phyloP scores from a whole-genome alignment of 2,797 vertebrate genomes.

The Rachycentron canadum region DNA sequence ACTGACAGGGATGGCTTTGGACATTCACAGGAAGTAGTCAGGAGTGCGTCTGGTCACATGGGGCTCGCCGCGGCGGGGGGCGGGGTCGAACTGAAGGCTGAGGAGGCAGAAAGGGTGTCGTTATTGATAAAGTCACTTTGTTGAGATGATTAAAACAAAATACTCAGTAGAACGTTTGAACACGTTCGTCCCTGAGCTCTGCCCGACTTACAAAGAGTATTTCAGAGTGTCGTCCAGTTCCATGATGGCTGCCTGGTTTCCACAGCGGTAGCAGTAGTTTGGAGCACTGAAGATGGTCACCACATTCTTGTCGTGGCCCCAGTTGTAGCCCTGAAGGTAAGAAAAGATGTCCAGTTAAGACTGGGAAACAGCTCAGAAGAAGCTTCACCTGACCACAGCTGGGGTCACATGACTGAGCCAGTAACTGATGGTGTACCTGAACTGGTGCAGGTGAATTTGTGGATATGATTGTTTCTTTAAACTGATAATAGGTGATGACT shows the following conservation, averaged over 20 bases:
- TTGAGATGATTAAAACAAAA: too few species aligned
- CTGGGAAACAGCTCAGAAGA: too few species aligned
- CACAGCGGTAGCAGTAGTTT: conserved; percentile 97
- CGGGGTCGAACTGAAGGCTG: conserved; percentile 97
- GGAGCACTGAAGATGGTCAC: conserved; percentile 98
- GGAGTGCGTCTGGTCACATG: conserved; percentile 96
- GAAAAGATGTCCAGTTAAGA: background rate
- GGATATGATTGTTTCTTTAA: too few species aligned
- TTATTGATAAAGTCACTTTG: conserved; percentile 9
- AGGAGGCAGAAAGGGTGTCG: background rate
- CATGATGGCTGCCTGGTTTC: conserved; percentile 98
- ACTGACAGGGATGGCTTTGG: conserved; percentile 74
- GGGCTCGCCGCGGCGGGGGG: conserved; percentile 94
- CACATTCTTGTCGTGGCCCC: conserved; percentile 97
- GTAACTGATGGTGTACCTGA: too few species aligned
- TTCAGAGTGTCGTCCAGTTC: conserved; percentile 98
- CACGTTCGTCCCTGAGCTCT: conserved; percentile 43
- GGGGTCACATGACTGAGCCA: background rate
- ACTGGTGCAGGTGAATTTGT: too few species aligned
- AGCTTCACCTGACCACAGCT: background rate
- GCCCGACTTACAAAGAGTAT: conserved; percentile 93
- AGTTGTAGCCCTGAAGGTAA: conserved; percentile 91
- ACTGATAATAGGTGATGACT: too few species aligned
- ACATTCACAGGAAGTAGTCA: conserved; percentile 94
- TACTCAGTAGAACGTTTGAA: conserved; percentile 23